Evolutionary conservation across 2,113 vertebrate genomes (phyloP).

Genomic region (Nothobranchius kuhntae): DNA sequence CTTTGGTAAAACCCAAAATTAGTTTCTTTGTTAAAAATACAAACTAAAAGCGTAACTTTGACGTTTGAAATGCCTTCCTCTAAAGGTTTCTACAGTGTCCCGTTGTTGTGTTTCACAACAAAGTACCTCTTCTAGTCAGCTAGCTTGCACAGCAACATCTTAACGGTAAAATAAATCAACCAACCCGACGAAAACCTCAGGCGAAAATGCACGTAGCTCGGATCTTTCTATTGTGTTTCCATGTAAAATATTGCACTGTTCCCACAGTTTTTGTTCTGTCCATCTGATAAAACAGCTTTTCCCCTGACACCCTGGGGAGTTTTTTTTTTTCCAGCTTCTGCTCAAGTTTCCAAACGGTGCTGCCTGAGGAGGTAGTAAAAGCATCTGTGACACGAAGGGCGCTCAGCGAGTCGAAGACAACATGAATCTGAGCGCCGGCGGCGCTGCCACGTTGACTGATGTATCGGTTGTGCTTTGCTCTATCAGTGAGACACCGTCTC

Average conservation of each 20-base stretch:
- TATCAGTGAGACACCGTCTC: not conserved
- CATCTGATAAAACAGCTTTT: constrained; percentile 7
- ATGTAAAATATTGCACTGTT: constrained; percentile 81
- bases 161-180: constrained; percentile 14
- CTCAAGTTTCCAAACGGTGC: constrained; percentile 27
- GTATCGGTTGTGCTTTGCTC: constrained; percentile 69
- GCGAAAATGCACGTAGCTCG: constrained; percentile 36
- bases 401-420: constrained; percentile 13
- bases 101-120: constrained; percentile 26
- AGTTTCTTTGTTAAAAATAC: constrained; percentile 24
- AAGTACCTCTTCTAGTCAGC: constrained; percentile 61
- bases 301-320: constrained; percentile 18
- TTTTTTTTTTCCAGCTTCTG: constrained; percentile 13
- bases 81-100: constrained; percentile 44
- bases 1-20: constrained; percentile 74
- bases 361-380: constrained; percentile 67
- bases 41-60: constrained; percentile 42
- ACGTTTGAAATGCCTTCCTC: constrained; percentile 49
- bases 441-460: constrained; percentile 43
- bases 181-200: constrained; percentile 35
- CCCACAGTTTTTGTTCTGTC: constrained; percentile 71
- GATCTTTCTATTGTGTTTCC: constrained; percentile 63
- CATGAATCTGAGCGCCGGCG: constrained; percentile 7
- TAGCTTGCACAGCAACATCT: constrained; percentile 27
- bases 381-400: constrained; percentile 28